A percentile compares a stretch with the other conserved stretches of the same genome.
Evolutionary conservation across 1,140 invertebrate species (phyloP).

Genomic region (Chionoecetes opilio): DNA sequence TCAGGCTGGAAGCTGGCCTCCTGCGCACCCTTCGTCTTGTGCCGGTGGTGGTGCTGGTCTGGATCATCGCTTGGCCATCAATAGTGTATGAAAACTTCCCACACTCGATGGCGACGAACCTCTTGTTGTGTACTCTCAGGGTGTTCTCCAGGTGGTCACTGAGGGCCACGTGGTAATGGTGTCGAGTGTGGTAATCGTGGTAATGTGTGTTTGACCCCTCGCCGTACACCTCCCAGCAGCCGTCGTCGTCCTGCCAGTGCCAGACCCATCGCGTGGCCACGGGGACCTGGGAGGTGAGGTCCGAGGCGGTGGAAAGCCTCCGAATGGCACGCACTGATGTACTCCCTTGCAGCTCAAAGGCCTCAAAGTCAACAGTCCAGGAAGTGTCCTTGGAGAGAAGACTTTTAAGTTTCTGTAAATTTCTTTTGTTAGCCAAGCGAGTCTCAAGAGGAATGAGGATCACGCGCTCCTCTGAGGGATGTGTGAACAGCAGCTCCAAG

Average conservation of each 20-base stretch:
- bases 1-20: slow-evolving; percentile 42
- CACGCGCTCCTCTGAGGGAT: slow-evolving; percentile 47
- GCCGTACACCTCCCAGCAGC: slow-evolving; percentile 60
- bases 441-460: slow-evolving; percentile 37
- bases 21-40: slow-evolving; percentile 61
- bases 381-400: slow-evolving; percentile 36
- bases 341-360: slow-evolving; percentile 38
- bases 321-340: background rate
- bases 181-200: no score
- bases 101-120: slow-evolving; percentile 13
- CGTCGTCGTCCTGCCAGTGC: slow-evolving; percentile 69
- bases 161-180: slow-evolving; percentile 66
- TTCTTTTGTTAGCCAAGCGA: background rate
- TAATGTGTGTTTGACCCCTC: slow-evolving; percentile 41
- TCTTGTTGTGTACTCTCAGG: background rate
- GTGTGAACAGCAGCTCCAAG: slow-evolving; percentile 67
- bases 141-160: slow-evolving; percentile 74
- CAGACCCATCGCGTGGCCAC: slow-evolving; percentile 77
- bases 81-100: slow-evolving; percentile 41
- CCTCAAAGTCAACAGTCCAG: slow-evolving; percentile 69
- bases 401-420: background rate
- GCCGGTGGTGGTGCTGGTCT: slow-evolving; percentile 7
- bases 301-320: slow-evolving; percentile 77
- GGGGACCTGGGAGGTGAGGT: slow-evolving; percentile 51
- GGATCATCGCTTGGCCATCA: slow-evolving; percentile 49